Percentiles rank a stretch among this genome's conserved stretches.
phyloP scores from a whole-genome alignment of 2,797 vertebrate genomes.

The Esox masquinongy region DNA sequence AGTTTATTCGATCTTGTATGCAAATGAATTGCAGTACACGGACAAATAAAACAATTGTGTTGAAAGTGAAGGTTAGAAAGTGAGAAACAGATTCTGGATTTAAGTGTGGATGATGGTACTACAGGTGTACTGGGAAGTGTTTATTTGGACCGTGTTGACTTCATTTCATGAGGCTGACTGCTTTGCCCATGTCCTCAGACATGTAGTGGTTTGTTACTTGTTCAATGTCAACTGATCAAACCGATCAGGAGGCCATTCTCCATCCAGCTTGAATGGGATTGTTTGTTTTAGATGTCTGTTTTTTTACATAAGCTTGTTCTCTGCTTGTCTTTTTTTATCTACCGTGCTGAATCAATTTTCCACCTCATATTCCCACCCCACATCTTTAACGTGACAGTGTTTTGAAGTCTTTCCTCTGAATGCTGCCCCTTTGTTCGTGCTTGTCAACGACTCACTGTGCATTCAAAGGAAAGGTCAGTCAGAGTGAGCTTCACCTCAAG shows the following conservation, averaged over 20 bases:
- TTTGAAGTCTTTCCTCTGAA: conserved; percentile 28
- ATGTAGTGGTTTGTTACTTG: conserved; percentile 12
- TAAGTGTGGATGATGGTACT: not conserved
- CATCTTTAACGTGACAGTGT: conserved; percentile 53
- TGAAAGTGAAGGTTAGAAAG: not conserved
- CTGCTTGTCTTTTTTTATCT: conserved; percentile 36
- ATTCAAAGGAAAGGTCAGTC: conserved; percentile 33
- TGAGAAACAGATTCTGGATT: not conserved
- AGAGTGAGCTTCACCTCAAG: conserved; percentile 44
- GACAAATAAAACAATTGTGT: too few species aligned
- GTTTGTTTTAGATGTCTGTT: conserved; percentile 33
- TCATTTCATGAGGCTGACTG: conserved; percentile 1
- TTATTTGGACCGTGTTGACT: not conserved
- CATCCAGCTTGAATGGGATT: conserved; percentile 41
- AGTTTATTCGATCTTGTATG: not conserved
- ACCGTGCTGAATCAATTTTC: conserved; percentile 50
- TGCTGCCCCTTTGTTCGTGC: conserved; percentile 22
- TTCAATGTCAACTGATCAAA: conserved; percentile 1
- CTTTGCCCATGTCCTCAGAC: not conserved
- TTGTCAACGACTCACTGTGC: conserved; percentile 12
- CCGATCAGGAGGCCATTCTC: conserved; percentile 45
- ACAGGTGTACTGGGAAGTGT: not conserved
- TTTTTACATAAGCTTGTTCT: conserved; percentile 26
- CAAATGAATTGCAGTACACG: not conserved
- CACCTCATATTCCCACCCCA: conserved; percentile 46